These are phyloP conservation scores for Antechinus stuartii DNA, from an alignment of 2,113 vertebrate genomes.

Conservation along the genomic window DNA sequence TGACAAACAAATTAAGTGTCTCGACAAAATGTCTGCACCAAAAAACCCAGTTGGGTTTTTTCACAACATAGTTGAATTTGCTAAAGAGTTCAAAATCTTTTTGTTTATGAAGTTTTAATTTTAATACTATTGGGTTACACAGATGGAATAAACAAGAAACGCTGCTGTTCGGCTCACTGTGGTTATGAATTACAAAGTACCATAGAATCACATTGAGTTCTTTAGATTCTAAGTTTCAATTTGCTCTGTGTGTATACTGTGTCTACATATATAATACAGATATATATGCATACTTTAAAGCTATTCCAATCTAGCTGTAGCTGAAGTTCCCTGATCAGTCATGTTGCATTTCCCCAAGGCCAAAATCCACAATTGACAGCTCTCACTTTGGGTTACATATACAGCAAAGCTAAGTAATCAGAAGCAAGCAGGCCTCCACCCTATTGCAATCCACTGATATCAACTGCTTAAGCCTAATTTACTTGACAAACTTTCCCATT, in stretches of 20 bases:
- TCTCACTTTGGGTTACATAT: slow-evolving; percentile 48
- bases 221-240: slow-evolving; percentile 59
- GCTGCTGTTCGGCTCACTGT: slow-evolving; percentile 66
- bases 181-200: slow-evolving; percentile 71
- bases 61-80: slow-evolving; percentile 70
- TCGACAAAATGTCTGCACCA: slow-evolving; percentile 76
- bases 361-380: slow-evolving; percentile 59
- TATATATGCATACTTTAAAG: slow-evolving; percentile 18
- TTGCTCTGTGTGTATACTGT: background rate
- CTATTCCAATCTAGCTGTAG: slow-evolving; percentile 16
- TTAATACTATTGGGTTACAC: slow-evolving; percentile 75
- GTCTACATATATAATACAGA: background rate
- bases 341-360: slow-evolving; percentile 60
- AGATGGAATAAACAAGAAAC: slow-evolving; percentile 76
- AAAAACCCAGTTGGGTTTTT: slow-evolving; percentile 75
- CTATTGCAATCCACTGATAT: slow-evolving; percentile 31
- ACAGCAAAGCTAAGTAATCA: slow-evolving; percentile 59
- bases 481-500: slow-evolving; percentile 56
- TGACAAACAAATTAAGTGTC: slow-evolving; percentile 80
- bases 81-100: slow-evolving; percentile 69
- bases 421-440: slow-evolving; percentile 50
- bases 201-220: slow-evolving; percentile 53
- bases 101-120: slow-evolving; percentile 80
- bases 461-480: slow-evolving; percentile 63
- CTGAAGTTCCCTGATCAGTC: slow-evolving; percentile 46